Conservation (phyloP, 2,113 vertebrate species). For the Deroptyus accipitrinus region DNA sequence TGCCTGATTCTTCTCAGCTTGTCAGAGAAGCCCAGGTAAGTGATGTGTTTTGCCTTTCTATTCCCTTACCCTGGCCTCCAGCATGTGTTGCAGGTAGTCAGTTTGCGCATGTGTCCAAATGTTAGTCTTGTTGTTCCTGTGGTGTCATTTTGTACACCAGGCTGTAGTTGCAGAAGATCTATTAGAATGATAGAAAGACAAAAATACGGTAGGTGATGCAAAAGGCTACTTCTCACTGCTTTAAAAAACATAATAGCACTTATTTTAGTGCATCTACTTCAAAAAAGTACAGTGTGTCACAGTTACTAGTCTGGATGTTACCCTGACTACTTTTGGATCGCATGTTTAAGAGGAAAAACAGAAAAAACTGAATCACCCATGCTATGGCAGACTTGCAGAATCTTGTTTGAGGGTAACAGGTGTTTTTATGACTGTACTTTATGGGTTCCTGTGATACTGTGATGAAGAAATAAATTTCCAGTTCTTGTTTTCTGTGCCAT, state of each 20-base stretch:
- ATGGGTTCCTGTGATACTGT: neutral
- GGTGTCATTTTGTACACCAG: neutral
- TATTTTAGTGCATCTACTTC: neutral
- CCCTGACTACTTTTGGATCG: neutral
- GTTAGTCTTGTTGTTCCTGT: neutral
- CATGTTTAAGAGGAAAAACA: neutral
- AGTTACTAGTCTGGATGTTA: neutral
- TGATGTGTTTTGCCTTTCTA: neutral
- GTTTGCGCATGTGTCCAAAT: neutral
- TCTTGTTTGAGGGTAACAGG: neutral
- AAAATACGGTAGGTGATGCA: neutral
- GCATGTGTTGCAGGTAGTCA: accelerated
- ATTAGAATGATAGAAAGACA: neutral
- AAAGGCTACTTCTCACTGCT: neutral
- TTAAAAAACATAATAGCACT: neutral
- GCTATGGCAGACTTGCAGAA: neutral
- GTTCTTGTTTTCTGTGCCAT: neutral
- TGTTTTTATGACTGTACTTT: neutral
- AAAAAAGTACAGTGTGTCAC: neutral
- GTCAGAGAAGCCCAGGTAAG: constrained; percentile 84
- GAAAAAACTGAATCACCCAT: neutral
- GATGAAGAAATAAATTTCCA: neutral
- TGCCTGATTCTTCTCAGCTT: constrained; percentile 82
- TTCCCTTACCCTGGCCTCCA: neutral
- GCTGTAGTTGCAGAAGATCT: neutral